These are phyloP conservation scores for Dynastes hyllus DNA, from an alignment of 2,888 invertebrate genomes.

Conservation along the genomic window DNA sequence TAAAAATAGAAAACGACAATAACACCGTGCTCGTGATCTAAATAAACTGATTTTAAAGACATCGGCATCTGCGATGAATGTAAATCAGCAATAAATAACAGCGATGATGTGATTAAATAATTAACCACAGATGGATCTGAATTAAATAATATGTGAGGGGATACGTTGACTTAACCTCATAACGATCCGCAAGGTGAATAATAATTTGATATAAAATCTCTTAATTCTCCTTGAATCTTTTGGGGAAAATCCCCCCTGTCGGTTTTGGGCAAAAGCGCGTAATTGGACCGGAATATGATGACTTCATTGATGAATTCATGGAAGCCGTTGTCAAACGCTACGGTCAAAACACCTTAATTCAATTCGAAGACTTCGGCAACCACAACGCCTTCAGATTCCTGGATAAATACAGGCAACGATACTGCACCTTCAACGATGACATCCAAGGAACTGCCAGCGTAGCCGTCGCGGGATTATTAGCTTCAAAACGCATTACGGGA, in stretches of 20 bases:
- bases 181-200: too few relatives aligned
- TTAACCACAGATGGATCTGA: too few relatives aligned
- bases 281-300: slow-evolving; percentile 90
- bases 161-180: too few relatives aligned
- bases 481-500: slow-evolving; percentile 82
- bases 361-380: slow-evolving; percentile 96
- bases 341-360: slow-evolving; percentile 88
- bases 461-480: slow-evolving; percentile 93
- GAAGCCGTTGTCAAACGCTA: slow-evolving; percentile 90
- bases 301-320: slow-evolving; percentile 98
- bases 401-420: slow-evolving; percentile 90
- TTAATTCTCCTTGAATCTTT: slow-evolving; percentile 74
- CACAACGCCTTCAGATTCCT: slow-evolving; percentile 96
- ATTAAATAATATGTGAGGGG: too few relatives aligned
- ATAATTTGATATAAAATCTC: too few relatives aligned
- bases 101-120: too few relatives aligned
- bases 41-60: too few relatives aligned
- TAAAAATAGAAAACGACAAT: too few relatives aligned
- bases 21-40: too few relatives aligned
- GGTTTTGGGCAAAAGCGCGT: slow-evolving; percentile 91
- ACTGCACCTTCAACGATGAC: slow-evolving; percentile 99
- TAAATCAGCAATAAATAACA: too few relatives aligned
- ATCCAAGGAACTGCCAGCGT: slow-evolving; percentile 92
- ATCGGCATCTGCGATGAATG: too few relatives aligned
- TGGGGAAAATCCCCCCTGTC: slow-evolving; percentile 95